These are phyloP conservation scores for Papilio machaon DNA, from an alignment of 1,140 invertebrate genomes.

Conservation along the genomic window DNA sequence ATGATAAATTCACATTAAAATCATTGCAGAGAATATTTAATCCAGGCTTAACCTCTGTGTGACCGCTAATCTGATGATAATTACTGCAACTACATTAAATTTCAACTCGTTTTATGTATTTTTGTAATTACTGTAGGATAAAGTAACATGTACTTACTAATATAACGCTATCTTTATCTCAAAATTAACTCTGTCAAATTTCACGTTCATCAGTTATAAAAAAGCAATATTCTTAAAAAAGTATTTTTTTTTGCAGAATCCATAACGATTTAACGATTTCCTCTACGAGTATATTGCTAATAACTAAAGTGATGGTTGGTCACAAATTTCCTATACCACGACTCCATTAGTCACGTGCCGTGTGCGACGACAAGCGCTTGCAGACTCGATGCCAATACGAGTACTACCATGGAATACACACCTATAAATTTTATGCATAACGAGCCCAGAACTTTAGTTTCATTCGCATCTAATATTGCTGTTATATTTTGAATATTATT, in stretches of 20 bases:
- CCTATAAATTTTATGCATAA: constrained; percentile 7
- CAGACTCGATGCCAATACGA: neutral
- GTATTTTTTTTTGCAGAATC: too few relatives aligned
- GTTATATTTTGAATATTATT: too few relatives aligned
- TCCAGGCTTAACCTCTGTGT: neutral
- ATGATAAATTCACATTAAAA: neutral
- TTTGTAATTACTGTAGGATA: neutral
- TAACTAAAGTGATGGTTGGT: neutral
- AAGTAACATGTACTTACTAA: too few relatives aligned
- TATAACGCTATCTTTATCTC: too few relatives aligned
- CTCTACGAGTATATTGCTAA: neutral
- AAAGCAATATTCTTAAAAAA: too few relatives aligned
- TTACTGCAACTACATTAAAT: neutral
- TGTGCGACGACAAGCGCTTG: neutral
- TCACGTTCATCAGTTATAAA: too few relatives aligned
- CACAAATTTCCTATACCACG: neutral
- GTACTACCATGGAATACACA: neutral
- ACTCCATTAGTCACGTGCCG: constrained; percentile 14
- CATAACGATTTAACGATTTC: too few relatives aligned
- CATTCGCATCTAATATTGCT: neutral
- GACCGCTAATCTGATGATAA: neutral
- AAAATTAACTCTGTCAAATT: too few relatives aligned
- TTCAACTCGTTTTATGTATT: neutral
- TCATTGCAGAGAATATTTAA: neutral
- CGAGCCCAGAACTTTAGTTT: neutral